A percentile compares a stretch with the other conserved stretches of the same genome.
Conservation (phyloP, 2,797 vertebrate genomes). For the Brotogeris chrysoptera region DNA sequence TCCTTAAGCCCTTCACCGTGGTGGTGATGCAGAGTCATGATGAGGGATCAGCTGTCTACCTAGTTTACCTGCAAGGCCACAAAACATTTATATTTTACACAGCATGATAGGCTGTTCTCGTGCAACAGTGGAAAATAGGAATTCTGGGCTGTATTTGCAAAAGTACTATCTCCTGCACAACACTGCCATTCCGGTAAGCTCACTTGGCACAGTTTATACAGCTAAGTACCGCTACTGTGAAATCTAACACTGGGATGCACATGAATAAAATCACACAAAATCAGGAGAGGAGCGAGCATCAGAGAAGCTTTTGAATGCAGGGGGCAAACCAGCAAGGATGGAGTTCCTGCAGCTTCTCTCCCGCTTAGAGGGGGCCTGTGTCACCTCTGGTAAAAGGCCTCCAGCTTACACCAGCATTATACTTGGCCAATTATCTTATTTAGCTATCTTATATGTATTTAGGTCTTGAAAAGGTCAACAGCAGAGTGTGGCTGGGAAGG, state of each 20-base stretch:
- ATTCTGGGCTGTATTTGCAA: background rate
- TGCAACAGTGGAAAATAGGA: background rate
- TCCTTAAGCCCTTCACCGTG: slow-evolving; percentile 11
- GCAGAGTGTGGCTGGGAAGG: background rate
- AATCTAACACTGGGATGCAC: slow-evolving; percentile 34
- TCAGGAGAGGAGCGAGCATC: slow-evolving; percentile 34
- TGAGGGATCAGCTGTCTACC: background rate
- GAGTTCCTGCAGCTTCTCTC: slow-evolving; percentile 53
- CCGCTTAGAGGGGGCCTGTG: background rate
- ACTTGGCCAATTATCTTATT: slow-evolving; percentile 37
- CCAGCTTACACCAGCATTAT: background rate
- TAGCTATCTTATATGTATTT: slow-evolving; percentile 21
- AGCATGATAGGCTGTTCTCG: background rate
- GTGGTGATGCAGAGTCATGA: background rate
- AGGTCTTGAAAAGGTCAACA: slow-evolving; percentile 57
- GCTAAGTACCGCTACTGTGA: slow-evolving; percentile 46
- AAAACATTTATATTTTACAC: background rate
- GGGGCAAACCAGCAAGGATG: slow-evolving; percentile 65
- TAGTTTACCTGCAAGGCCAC: slow-evolving; percentile 38
- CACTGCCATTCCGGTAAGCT: slow-evolving; percentile 20
- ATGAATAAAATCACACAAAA: slow-evolving; percentile 64
- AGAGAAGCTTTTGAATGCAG: slow-evolving; percentile 54
- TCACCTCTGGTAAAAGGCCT: slow-evolving; percentile 4
- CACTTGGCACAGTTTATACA: slow-evolving; percentile 27
- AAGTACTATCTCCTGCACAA: background rate